Evolutionary conservation across 2,797 vertebrate species (phyloP), one percentile per base, ranked within the genome.

Genomic region (Schizothorax lantsangensis): DNA sequence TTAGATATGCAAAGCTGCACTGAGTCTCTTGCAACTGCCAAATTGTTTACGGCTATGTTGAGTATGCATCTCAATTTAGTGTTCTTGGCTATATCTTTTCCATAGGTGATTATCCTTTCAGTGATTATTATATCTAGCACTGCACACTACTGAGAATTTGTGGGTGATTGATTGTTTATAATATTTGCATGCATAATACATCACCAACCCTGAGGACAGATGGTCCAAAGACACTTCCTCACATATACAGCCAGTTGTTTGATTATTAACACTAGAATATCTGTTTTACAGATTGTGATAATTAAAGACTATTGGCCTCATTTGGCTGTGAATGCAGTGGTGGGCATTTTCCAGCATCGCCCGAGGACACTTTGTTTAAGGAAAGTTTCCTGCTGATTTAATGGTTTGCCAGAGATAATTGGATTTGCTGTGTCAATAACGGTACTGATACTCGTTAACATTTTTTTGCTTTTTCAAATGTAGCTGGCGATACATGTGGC

Each of bases 291-390:
- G 45, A 26, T 78, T 84, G 75, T 30, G 62, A 69, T 78, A 78
- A 68, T 68, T 52, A 69, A 84, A 84, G 59, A 52, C 19, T 62
- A 75, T 49, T 26, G 64, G 47, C 33, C 36, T 85, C 47, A 54
- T 85, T 79, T 79, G 75, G 45, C 47, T 85, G 64, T 79, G n/a
- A 79, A 85, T 85, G 59, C 72, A 75, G 73, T 9, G 45, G 83
- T 71, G 84, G 74, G 62, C 36, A 68, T 79, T 85, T 85, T 33
- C 45, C 62, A 57, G 47, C 62, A 54, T 57, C 5, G n/a, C 84
- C 84, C 19, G 66, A 85, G 75, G 74, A 79, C 84, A 57, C 75
- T 79, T 79, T 68, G 40, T 57, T 54, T 12, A 52, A 38, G 23
- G 17, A 69, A 79, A 66, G 47, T 49, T 79, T 79, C 62, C 47